Evolutionary conservation across 2,888 invertebrate species (phyloP).

Genomic region (Ariolimax columbianus): DNA sequence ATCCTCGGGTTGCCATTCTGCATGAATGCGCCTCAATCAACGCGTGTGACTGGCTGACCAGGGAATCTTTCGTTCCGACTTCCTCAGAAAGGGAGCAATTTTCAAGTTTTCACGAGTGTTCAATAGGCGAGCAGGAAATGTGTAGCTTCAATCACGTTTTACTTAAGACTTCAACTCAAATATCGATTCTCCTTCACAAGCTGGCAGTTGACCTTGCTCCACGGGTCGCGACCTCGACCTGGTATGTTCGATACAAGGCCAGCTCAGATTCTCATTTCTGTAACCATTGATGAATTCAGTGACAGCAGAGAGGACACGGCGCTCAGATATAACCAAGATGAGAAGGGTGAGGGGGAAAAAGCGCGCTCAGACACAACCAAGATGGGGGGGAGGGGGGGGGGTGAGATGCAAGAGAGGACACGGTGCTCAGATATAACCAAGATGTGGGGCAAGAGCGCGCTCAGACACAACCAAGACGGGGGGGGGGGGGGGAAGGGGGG

Average conservation of each 20-base stretch:
- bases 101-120: no score
- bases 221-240: not conserved
- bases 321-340: no score
- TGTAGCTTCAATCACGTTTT: not conserved
- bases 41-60: not conserved
- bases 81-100: no score
- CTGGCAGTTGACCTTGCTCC: no score
- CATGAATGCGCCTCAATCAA: not conserved
- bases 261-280: no score
- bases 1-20: not conserved
- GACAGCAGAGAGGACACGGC: no score
- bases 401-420: no score
- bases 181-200: not conserved
- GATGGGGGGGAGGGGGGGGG: no score
- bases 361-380: no score
- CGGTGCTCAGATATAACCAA: no score
- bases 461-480: not conserved
- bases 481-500: not conserved
- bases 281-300: no score
- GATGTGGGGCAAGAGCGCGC: no score
- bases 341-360: not conserved
- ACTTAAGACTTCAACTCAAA: not conserved
- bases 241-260: not conserved
- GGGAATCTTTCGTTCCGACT: not conserved
- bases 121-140: conserved; percentile 1